phyloP scores from a whole-genome alignment of 2,797 vertebrate genomes.

The Cynopterus sphinx region DNA sequence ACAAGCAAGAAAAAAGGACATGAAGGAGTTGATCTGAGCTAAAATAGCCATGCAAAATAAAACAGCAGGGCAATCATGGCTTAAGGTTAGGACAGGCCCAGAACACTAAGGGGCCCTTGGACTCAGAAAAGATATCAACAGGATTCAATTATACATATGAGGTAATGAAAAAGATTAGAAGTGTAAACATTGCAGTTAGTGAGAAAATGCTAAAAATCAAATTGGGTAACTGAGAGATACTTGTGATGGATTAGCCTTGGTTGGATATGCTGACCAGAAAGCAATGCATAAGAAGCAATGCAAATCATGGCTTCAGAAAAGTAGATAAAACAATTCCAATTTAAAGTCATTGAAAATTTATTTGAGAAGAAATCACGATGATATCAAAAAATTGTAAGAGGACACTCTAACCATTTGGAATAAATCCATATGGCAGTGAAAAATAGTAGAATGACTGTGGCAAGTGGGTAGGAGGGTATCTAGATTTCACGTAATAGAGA shows the following conservation, averaged over 20 bases:
- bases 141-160: background rate
- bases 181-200: background rate
- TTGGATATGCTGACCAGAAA: background rate
- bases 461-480: background rate
- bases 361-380: background rate
- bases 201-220: background rate
- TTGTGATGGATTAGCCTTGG: background rate
- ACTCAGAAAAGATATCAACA: background rate
- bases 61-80: no score
- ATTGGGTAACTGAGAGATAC: background rate
- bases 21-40: background rate
- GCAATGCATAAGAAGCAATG: background rate
- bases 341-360: background rate
- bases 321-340: background rate
- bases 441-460: background rate
- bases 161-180: background rate
- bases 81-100: background rate
- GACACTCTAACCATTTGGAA: background rate
- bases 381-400: background rate
- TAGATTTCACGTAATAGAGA: background rate
- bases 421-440: background rate
- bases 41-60: background rate
- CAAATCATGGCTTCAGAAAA: background rate
- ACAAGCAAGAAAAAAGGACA: background rate
- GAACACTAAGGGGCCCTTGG: fast-evolving